Conservation (phyloP, 2,888 invertebrate genomes). For the Prostheceraeus crozeri region DNA sequence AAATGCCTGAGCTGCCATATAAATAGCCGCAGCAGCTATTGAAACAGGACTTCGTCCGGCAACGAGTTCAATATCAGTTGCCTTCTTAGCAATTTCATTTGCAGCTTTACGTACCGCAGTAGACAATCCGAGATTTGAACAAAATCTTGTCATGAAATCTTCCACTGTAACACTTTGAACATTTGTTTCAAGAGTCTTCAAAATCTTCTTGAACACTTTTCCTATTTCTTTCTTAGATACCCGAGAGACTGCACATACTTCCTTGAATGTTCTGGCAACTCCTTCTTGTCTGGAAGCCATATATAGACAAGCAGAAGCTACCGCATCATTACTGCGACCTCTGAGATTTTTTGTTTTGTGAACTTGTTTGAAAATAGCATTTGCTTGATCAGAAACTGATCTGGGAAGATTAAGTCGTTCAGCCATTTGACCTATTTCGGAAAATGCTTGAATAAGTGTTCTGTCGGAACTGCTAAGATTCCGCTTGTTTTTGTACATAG, state of each 20-base stretch:
- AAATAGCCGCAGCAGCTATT: slow-evolving; percentile 96
- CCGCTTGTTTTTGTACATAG: slow-evolving; percentile 63
- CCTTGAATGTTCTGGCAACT: slow-evolving; percentile 95
- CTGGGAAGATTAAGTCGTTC: slow-evolving; percentile 92
- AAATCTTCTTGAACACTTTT: slow-evolving; percentile 87
- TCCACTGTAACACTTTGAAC: slow-evolving; percentile 95
- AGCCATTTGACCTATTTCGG: slow-evolving; percentile 95
- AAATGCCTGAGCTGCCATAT: slow-evolving; percentile 96
- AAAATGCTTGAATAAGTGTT: slow-evolving; percentile 85
- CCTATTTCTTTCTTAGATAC: slow-evolving; percentile 99
- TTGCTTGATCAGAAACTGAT: slow-evolving; percentile 91
- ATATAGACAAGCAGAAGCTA: slow-evolving; percentile 94
- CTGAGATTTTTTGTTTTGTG: slow-evolving; percentile 79
- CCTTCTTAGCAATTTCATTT: slow-evolving; percentile 88
- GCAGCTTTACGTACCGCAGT: slow-evolving; percentile 67
- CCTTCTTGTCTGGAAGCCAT: slow-evolving; percentile 97
- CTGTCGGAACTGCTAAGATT: slow-evolving; percentile 80
- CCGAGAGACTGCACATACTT: slow-evolving; percentile 96
- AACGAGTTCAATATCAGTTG: slow-evolving; percentile 90
- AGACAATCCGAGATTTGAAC: slow-evolving; percentile 75
- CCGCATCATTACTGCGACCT: slow-evolving; percentile 91
- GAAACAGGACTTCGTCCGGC: slow-evolving; percentile 96
- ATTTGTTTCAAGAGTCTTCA: slow-evolving; percentile 88
- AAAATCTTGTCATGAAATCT: slow-evolving; percentile 90
- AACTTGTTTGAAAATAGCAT: slow-evolving; percentile 83